These are phyloP conservation scores for Sebastes nivosus DNA, from an alignment of 2,797 vertebrate species.

Conservation along the genomic window DNA sequence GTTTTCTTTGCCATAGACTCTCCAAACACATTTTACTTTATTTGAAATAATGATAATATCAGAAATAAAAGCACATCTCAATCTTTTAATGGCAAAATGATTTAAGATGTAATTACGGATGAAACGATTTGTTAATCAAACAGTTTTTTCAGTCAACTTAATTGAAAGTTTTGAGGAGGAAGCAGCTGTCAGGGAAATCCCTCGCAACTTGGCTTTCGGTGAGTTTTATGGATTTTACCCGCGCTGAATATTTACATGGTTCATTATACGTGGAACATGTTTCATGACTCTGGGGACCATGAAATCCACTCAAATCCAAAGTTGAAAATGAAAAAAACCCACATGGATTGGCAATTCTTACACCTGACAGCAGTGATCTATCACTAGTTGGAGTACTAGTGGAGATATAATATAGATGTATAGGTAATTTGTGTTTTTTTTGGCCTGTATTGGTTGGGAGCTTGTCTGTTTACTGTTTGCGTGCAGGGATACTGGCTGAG, in stretches of 20 bases:
- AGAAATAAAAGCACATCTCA: not conserved
- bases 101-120: not conserved
- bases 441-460: slow-evolving; percentile 20
- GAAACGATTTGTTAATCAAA: not conserved
- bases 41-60: not conserved
- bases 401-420: slow-evolving; percentile 5
- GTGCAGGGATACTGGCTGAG: slow-evolving; percentile 42
- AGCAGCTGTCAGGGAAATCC: not conserved
- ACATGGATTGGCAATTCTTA: not conserved
- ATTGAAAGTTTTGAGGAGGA: not conserved
- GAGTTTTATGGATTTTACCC: slow-evolving; percentile 20
- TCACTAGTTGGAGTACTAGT: not conserved
- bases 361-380: slow-evolving; percentile 17
- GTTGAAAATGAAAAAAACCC: not conserved
- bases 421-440: slow-evolving; percentile 24
- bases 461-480: slow-evolving; percentile 59
- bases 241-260: slow-evolving; percentile 34
- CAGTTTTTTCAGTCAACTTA: not conserved
- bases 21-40: not conserved
- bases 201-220: not conserved
- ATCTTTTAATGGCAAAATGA: not conserved
- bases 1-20: not conserved
- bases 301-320: slow-evolving; percentile 31
- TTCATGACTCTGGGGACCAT: slow-evolving; percentile 12
- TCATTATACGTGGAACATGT: slow-evolving; percentile 19